These are phyloP conservation scores for Amaurobius ferox DNA, from an alignment of 2,888 invertebrate species.

Conservation along the genomic window DNA sequence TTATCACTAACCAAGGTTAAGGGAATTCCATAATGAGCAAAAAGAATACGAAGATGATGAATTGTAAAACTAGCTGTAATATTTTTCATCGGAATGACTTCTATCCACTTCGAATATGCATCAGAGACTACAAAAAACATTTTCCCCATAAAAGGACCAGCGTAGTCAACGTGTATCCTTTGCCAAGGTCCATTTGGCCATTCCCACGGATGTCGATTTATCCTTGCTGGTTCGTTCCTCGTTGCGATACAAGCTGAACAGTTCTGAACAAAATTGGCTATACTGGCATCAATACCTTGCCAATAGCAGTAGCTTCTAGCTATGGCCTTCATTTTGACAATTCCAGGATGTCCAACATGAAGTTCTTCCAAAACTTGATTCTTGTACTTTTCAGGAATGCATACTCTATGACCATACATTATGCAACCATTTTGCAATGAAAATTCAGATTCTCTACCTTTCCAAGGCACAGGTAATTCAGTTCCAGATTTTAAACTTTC, in stretches of 20 bases:
- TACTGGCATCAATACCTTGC: slow-evolving; percentile 46
- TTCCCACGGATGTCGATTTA: slow-evolving; percentile 52
- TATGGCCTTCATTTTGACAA: slow-evolving; percentile 24
- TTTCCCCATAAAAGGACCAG: too few relatives aligned
- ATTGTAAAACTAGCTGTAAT: too few relatives aligned
- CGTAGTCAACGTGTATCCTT: too few relatives aligned
- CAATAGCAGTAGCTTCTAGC: slow-evolving; percentile 45
- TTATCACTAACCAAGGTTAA: too few relatives aligned
- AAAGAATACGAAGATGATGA: too few relatives aligned
- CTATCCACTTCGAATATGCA: too few relatives aligned
- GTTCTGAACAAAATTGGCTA: slow-evolving; percentile 45
- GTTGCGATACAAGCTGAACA: slow-evolving; percentile 49
- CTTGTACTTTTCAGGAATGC: slow-evolving; percentile 47
- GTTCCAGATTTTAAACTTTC: slow-evolving; percentile 45
- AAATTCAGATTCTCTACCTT: slow-evolving; percentile 53
- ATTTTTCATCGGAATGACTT: too few relatives aligned
- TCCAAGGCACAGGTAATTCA: slow-evolving; percentile 51
- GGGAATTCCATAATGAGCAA: too few relatives aligned
- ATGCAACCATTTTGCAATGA: slow-evolving; percentile 50
- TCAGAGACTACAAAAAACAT: too few relatives aligned
- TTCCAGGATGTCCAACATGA: slow-evolving; percentile 10
- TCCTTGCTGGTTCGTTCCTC: slow-evolving; percentile 50
- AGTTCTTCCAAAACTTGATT: slow-evolving; percentile 28
- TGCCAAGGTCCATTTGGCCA: too few relatives aligned
- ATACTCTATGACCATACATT: slow-evolving; percentile 54